Percentiles rank a stretch among this genome's conserved stretches.
Evolutionary conservation across 1,140 invertebrate species (phyloP).

Genomic region (Heliconius himera): DNA sequence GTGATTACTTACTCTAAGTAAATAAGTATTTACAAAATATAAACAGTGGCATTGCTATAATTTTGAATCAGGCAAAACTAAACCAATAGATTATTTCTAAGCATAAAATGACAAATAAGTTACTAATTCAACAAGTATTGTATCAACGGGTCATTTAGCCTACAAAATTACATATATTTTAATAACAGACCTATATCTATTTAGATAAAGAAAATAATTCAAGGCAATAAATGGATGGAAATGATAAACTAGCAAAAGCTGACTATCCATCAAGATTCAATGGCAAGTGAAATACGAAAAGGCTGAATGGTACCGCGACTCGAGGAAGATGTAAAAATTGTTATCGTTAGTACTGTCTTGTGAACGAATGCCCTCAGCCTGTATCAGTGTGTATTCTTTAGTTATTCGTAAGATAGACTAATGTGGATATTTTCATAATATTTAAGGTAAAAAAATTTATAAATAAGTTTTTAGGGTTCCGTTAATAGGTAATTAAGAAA

Average conservation of each 20-base stretch:
- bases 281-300: conserved; percentile 43
- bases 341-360: conserved; percentile 60
- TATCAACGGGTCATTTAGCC: neutral
- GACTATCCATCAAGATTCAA: conserved; percentile 48
- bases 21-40: too few species aligned
- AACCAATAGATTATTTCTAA: too few species aligned
- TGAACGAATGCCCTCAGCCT: conserved; percentile 48
- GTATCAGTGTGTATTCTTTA: conserved; percentile 54
- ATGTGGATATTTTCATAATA: conserved; percentile 24
- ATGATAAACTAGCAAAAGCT: conserved; percentile 44
- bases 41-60: too few species aligned
- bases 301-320: conserved; percentile 33
- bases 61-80: too few species aligned
- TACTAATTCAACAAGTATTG: too few species aligned
- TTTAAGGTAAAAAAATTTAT: too few species aligned
- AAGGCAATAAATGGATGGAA: conserved; percentile 25
- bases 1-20: too few species aligned
- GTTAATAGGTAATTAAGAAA: too few species aligned
- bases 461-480: too few species aligned
- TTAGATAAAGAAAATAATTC: neutral
- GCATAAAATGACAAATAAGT: too few species aligned
- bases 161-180: neutral
- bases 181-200: neutral
- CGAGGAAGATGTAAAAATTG: conserved; percentile 52
- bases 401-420: conserved; percentile 44